Base-by-base conservation (phyloP, 2,888 invertebrate species). In the Phoronis australis region DNA sequence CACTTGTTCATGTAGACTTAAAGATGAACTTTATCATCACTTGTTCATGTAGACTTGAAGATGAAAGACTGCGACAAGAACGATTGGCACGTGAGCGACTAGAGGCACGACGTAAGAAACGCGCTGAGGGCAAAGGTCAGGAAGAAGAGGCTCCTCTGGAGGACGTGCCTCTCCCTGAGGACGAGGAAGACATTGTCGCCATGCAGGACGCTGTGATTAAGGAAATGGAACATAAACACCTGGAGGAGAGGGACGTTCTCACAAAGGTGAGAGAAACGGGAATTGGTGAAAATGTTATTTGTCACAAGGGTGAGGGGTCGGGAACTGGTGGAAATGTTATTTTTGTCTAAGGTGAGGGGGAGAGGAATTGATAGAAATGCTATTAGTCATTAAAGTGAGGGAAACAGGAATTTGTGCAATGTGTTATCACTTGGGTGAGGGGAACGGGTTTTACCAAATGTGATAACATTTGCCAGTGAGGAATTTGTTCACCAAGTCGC, bases 41-140 rank as follows among this genome's bases (percentile, higher is more conserved):
- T 39, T 39, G 9, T 20, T 39, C 18, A 39, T n/a, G 20, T 6
- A n/a, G 12, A 18, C 6, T 53, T 35, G 59, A 62, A 12, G 62
- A 61, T 24, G 65, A 68, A 40, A 59, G 61, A 43, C 46, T 51
- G n/a, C 41, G 65, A 39, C 70, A 70, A 43, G 62, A 65, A 51
- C 56, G 59, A 31, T 52, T 70, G 22, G 71, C 71, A 1, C 52
- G 54, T 31, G 66, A 67, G 45, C 57, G 70, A 42, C 59, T 71
- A 12, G 62, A 61, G 39, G 67, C 64, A n/a, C 18, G 54, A 23
- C 18, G 40, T 20, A 43, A 43, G 5, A 20, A 27, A 24, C 51
- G 49, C 25, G 50, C 51, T 12, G 50, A 45, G 35, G 45, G 27
- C 26, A 21, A 40, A 15, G 49, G 43, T 24, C 42, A 45, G 27